Evolutionary conservation across 1,140 invertebrate genomes (phyloP).

Genomic region (Pteromalus puparum): DNA sequence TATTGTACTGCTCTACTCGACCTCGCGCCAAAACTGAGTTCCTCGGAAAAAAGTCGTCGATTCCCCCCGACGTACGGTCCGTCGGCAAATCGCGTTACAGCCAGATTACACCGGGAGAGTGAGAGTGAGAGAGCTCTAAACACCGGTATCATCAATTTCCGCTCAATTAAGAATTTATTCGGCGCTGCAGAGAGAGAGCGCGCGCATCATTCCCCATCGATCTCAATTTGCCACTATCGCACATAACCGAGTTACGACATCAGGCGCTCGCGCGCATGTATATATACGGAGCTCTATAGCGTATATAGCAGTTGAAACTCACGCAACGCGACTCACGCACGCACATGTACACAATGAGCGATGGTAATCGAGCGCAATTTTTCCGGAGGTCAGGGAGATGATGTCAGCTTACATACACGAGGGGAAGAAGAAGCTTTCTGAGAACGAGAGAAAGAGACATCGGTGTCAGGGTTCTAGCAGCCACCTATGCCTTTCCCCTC

Average conservation of each 20-base stretch:
- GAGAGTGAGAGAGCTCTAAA: neutral
- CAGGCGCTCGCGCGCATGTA: neutral
- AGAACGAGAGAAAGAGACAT: neutral
- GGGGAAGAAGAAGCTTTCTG: neutral
- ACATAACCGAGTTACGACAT: neutral
- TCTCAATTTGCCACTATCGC: neutral
- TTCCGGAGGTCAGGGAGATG: neutral
- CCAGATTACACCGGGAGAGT: neutral
- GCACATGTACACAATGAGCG: neutral
- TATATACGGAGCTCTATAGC: neutral
- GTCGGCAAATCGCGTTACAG: too few species aligned
- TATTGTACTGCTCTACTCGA: neutral
- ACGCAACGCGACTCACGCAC: neutral
- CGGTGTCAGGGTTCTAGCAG: neutral
- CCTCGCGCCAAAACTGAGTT: slow-evolving; percentile 10
- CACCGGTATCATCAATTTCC: neutral
- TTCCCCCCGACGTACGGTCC: too few species aligned
- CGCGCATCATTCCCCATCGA: slow-evolving; percentile 1
- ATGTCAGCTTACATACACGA: neutral
- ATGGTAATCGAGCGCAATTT: slow-evolving; percentile 2
- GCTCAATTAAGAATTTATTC: neutral
- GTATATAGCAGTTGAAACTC: neutral
- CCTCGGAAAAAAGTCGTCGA: neutral
- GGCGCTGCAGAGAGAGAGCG: neutral
- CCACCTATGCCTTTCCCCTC: neutral